phyloP scores from a whole-genome alignment of 2,113 vertebrate genomes.

The Labrus mixtus region DNA sequence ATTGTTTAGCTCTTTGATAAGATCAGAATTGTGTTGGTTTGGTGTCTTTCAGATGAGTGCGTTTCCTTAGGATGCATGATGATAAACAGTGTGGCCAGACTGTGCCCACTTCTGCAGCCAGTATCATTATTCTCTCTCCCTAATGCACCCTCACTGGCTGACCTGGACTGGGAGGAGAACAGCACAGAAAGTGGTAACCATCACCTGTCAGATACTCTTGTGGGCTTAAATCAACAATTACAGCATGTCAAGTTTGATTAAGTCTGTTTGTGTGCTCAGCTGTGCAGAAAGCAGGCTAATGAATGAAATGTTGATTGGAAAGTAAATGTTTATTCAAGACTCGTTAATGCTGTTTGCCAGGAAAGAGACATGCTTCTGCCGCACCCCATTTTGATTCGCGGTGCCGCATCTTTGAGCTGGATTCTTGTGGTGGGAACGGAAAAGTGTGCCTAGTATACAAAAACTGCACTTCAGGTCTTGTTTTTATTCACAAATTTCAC shows the following conservation, averaged over 20 bases:
- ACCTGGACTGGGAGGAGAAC: conserved; percentile 89
- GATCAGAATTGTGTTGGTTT: conserved; percentile 9
- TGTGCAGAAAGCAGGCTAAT: conserved; percentile 52
- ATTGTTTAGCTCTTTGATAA: background rate
- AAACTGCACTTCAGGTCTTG: conserved; percentile 87
- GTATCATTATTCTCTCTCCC: conserved; percentile 87
- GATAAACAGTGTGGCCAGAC: conserved; percentile 88
- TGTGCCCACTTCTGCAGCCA: conserved; percentile 87
- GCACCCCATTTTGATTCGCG: conserved; percentile 92
- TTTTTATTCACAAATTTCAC: conserved; percentile 7
- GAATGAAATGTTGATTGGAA: conserved; percentile 50
- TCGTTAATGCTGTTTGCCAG: conserved; percentile 56
- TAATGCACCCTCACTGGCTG: conserved; percentile 90
- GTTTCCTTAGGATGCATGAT: conserved; percentile 93
- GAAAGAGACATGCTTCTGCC: conserved; percentile 69
- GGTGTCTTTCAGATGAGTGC: conserved; percentile 84
- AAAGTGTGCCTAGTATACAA: conserved; percentile 97
- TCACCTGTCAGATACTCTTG: conserved; percentile 28
- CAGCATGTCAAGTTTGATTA: conserved; percentile 43
- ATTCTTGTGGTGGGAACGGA: conserved; percentile 91
- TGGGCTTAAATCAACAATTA: conserved; percentile 41
- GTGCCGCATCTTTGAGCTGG: conserved; percentile 93
- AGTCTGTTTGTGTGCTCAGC: conserved; percentile 43
- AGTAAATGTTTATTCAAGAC: conserved; percentile 54
- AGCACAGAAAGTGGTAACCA: conserved; percentile 81